Conservation (phyloP, 2,888 invertebrate species). For the Pseudanteris insignis region DNA sequence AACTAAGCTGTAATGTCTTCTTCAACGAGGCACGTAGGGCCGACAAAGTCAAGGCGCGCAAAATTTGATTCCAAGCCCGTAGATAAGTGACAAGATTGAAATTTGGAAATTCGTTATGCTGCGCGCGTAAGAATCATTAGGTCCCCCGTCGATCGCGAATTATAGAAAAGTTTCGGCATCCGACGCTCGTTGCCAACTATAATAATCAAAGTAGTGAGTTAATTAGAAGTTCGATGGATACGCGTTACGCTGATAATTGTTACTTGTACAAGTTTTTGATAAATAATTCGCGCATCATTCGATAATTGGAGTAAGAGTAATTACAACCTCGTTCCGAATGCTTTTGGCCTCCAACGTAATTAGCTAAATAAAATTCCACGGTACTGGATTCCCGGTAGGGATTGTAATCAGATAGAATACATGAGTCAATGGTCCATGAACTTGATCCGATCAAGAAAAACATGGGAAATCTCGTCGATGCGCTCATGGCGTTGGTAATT, state of each 20-base stretch:
- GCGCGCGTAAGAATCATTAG: no score
- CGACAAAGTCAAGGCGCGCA: constrained; percentile 10
- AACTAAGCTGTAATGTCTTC: constrained; percentile 23
- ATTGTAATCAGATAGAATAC: constrained; percentile 34
- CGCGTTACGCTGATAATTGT: constrained; percentile 18
- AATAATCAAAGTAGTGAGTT: constrained; percentile 11
- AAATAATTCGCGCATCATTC: constrained; percentile 23
- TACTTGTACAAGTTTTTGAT: constrained; percentile 13
- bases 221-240: constrained; percentile 21
- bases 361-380: constrained; percentile 26
- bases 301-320: constrained; percentile 24
- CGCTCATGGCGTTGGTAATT: constrained; percentile 30
- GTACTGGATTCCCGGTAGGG: constrained; percentile 10
- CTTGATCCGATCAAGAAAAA: constrained; percentile 34
- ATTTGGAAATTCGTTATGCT: not conserved
- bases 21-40: constrained; percentile 1
- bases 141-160: no score
- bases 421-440: constrained; percentile 37
- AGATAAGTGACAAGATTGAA: constrained; percentile 16
- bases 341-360: constrained; percentile 8
- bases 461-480: constrained; percentile 31
- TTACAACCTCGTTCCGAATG: constrained; percentile 11
- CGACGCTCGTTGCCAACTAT: not conserved
- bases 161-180: no score
- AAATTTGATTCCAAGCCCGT: constrained; percentile 15